Evolutionary conservation across 2,797 vertebrate species (phyloP).

Genomic region (Eremophila alpestris): DNA sequence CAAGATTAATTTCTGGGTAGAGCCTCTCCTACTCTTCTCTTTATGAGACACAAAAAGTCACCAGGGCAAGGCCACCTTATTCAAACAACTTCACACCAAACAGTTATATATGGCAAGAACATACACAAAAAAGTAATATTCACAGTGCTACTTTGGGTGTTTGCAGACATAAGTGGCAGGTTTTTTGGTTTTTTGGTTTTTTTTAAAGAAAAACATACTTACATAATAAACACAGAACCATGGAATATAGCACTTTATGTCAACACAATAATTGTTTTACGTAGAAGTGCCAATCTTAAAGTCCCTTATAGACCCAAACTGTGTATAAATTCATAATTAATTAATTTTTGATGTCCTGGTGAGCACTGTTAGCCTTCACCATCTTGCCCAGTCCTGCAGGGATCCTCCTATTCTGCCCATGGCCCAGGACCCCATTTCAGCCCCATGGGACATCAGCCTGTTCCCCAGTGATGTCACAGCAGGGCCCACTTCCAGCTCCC

Average conservation of each 20-base stretch:
- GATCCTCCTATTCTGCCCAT: fast-evolving
- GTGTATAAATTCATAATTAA: not conserved
- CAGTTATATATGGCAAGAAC: not conserved
- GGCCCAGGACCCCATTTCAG: not conserved
- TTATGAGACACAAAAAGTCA: not conserved
- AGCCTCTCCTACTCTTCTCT: not conserved
- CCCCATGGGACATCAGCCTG: not conserved
- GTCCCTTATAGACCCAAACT: not conserved
- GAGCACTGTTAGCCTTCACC: not conserved
- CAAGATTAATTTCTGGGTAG: not conserved
- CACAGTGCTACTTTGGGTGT: not conserved
- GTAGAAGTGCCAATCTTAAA: not conserved
- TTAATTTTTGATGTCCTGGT: not conserved
- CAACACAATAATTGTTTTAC: not conserved
- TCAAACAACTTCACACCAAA: not conserved
- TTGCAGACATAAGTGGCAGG: not conserved
- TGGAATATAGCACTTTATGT: not conserved
- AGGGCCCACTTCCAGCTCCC: not conserved
- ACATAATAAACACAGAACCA: not conserved
- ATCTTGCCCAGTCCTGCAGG: not conserved
- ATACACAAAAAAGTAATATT: not conserved
- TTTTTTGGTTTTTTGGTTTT: no score
- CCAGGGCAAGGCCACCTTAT: not conserved
- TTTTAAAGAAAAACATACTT: not conserved
- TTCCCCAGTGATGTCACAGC: not conserved